Evolutionary conservation across 2,888 invertebrate species (phyloP).

Genomic region (Cosmia trapezina): DNA sequence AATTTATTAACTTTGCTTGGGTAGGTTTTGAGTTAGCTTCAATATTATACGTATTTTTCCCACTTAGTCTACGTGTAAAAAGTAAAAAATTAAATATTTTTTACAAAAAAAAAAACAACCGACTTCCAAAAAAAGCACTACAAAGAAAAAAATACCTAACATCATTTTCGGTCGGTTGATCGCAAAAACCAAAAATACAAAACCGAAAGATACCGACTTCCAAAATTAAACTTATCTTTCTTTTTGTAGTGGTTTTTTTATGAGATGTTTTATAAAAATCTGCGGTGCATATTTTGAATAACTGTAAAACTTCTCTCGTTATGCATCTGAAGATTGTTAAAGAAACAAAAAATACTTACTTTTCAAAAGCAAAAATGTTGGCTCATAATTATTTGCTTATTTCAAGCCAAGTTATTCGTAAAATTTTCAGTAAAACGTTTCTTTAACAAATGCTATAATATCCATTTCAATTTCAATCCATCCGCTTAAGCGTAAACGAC

Average conservation of each 20-base stretch:
- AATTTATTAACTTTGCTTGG: no score
- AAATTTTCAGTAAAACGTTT: not conserved
- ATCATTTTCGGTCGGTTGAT: no score
- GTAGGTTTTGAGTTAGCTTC: no score
- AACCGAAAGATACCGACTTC: no score
- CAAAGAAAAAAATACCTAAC: no score
- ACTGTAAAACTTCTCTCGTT: not conserved
- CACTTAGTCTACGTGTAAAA: no score
- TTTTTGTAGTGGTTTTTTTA: not conserved
- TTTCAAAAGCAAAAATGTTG: not conserved
- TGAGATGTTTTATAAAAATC: not conserved
- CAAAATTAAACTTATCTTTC: no score
- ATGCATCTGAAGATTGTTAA: not conserved
- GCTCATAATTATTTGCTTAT: not conserved
- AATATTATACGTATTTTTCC: no score
- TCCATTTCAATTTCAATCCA: conserved; percentile 7
- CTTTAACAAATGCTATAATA: not conserved
- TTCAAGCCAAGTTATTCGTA: not conserved
- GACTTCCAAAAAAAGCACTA: no score
- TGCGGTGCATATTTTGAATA: not conserved
- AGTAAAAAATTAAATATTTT: no score
- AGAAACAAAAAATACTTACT: not conserved
- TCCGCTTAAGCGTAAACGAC: conserved; percentile 18
- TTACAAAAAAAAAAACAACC: no score
- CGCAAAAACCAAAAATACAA: no score